Conservation (phyloP, 1,140 invertebrate species). For the Drosophila murphyi region DNA sequence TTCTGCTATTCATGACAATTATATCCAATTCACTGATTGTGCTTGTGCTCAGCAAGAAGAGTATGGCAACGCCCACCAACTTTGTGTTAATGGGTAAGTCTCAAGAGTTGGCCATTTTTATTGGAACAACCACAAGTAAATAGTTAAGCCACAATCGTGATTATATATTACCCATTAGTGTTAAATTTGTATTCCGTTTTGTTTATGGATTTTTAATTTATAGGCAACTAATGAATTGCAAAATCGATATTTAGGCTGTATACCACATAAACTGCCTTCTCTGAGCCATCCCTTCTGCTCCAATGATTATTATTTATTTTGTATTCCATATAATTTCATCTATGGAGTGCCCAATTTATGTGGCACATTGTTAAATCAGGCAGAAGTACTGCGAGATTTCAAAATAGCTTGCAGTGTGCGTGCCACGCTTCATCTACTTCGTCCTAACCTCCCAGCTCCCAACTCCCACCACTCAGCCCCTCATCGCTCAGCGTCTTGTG, state of each 20-base stretch:
- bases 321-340: conserved; percentile 31
- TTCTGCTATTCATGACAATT: conserved; percentile 94
- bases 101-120: not conserved
- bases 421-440: conserved; percentile 12
- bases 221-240: too few species aligned
- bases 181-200: too few species aligned
- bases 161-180: too few species aligned
- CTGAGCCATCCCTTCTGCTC: not conserved
- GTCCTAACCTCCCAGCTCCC: not conserved
- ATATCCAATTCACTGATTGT: conserved; percentile 95
- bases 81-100: conserved; percentile 89
- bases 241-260: conserved; percentile 2
- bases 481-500: not conserved
- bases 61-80: conserved; percentile 94
- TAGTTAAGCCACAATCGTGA: too few species aligned
- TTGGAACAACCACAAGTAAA: not conserved
- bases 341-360: conserved; percentile 44
- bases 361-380: conserved; percentile 67
- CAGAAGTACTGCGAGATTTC: conserved; percentile 71
- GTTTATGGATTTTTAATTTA: too few species aligned
- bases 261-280: too few species aligned
- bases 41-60: conserved; percentile 89
- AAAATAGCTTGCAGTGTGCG: conserved; percentile 59
- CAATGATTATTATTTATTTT: conserved; percentile 42
- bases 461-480: not conserved